Base-by-base conservation (phyloP, 1,140 invertebrate genomes). In the Lasioglossum baleicum region DNA sequence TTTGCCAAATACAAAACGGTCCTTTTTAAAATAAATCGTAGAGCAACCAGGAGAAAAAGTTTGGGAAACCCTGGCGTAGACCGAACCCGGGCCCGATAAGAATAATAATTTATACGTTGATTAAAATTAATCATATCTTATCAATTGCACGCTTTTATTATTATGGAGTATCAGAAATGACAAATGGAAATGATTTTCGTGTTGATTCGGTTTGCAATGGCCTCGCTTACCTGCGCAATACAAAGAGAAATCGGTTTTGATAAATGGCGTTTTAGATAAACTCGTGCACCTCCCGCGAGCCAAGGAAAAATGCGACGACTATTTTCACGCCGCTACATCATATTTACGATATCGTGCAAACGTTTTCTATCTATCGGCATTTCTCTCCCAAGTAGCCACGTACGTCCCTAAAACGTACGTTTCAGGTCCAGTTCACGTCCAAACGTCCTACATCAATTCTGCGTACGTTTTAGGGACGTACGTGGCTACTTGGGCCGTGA, bases 261-360 rank as follows among this genome's bases (percentile, higher is more conserved):
- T 4, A 58, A 68, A 7, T 13, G 7, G 13, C 20, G 42, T 0
- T 8, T 11, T 35, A 17, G 2, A 40, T 53, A 6, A 67, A 51
- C 15, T 56, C 10, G 13, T 35, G 5, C 13, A 42, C 17, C 26
- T 68, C 17, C 26, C 58, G n/a, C 53, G 15, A 51, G 5, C 11
- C 2, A 17, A 75, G 53, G 6, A 44, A 42, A 48, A 64, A 31
- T 48, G 31, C 53, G n/a, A 74, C 5, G 63, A 76, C 64, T 76
- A 69, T 60, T 76, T 11, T 76, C 65, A 68, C 40, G 65, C 20
- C 2, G 7, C 7, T 64, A 68, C 65, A 51, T 76, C 17, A 76
- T 20, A 53, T 60, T 31, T 44, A 40, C n/a, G 7, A 22, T 22
- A 31, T 1, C 13, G 53, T 56, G 48, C 22, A 58, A 26, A 42